Conservation (phyloP, 2,888 invertebrate species). For the Chesias legatella region DNA sequence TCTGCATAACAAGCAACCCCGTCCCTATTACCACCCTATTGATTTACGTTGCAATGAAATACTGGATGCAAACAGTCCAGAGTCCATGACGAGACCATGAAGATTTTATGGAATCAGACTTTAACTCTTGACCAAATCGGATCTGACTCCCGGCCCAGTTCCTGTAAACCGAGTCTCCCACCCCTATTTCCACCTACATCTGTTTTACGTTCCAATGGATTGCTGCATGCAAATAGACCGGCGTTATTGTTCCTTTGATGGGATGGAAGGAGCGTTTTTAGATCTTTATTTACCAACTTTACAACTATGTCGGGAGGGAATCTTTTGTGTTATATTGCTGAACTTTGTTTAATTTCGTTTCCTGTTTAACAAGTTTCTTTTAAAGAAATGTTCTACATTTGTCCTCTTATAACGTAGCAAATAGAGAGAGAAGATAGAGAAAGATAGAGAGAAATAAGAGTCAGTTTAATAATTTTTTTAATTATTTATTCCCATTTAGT, state of each 20-base stretch:
- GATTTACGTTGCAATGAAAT: too few relatives aligned
- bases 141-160: background rate
- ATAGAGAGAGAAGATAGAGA: too few relatives aligned
- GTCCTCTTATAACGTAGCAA: background rate
- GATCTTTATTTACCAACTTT: slow-evolving; percentile 40
- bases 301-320: slow-evolving; percentile 19
- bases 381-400: background rate
- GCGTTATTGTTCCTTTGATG: slow-evolving; percentile 60
- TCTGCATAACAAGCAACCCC: too few relatives aligned
- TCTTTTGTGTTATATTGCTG: slow-evolving; percentile 17
- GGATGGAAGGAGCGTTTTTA: slow-evolving; percentile 37
- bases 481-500: too few relatives aligned
- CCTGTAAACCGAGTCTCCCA: slow-evolving; percentile 5
- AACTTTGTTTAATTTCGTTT: slow-evolving; percentile 5
- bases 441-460: too few relatives aligned
- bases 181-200: slow-evolving; percentile 49
- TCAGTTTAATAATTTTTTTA: too few relatives aligned
- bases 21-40: too few relatives aligned
- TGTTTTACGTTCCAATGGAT: slow-evolving; percentile 67
- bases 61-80: too few relatives aligned
- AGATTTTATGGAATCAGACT: too few relatives aligned
- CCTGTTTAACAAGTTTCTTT: slow-evolving; percentile 1
- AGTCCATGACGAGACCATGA: too few relatives aligned
- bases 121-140: too few relatives aligned
- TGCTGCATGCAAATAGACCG: slow-evolving; percentile 62